These are phyloP conservation scores for Montipora capitata DNA, from an alignment of 92 coral and sea anemone species.

Conservation along the genomic window DNA sequence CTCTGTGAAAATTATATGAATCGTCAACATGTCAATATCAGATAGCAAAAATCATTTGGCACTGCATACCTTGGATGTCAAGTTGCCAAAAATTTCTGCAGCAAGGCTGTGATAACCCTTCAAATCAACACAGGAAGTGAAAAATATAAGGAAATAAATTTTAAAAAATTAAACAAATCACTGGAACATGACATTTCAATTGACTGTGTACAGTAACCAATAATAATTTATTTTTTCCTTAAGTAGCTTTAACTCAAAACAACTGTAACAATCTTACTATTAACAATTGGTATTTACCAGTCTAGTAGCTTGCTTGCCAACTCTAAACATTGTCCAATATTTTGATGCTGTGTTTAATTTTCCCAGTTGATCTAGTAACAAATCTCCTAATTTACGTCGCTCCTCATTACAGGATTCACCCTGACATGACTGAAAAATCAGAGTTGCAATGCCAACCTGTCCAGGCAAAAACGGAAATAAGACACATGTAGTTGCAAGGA, in stretches of 20 bases:
- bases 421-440: conserved; percentile 92
- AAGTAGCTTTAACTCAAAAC: too few species aligned
- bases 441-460: conserved; percentile 93
- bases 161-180: too few species aligned
- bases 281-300: conserved; percentile 61
- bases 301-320: conserved; percentile 95
- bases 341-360: conserved; percentile 74
- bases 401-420: conserved; percentile 42
- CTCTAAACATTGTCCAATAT: conserved; percentile 94
- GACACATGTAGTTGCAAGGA: not conserved
- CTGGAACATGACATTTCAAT: too few species aligned
- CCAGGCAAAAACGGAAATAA: not conserved
- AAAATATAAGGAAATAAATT: too few species aligned
- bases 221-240: too few species aligned
- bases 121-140: not conserved
- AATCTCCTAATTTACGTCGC: conserved; percentile 60
- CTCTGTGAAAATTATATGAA: too few species aligned
- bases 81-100: conserved; percentile 80
- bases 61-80: conserved; percentile 81
- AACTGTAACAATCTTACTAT: too few species aligned
- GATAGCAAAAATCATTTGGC: not conserved
- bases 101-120: conserved; percentile 95
- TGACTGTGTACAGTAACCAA: too few species aligned
- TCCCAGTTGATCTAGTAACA: conserved; percentile 70
- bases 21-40: too few species aligned